These are phyloP conservation scores for Apeira syringaria DNA, from an alignment of 2,888 invertebrate species.

Conservation along the genomic window DNA sequence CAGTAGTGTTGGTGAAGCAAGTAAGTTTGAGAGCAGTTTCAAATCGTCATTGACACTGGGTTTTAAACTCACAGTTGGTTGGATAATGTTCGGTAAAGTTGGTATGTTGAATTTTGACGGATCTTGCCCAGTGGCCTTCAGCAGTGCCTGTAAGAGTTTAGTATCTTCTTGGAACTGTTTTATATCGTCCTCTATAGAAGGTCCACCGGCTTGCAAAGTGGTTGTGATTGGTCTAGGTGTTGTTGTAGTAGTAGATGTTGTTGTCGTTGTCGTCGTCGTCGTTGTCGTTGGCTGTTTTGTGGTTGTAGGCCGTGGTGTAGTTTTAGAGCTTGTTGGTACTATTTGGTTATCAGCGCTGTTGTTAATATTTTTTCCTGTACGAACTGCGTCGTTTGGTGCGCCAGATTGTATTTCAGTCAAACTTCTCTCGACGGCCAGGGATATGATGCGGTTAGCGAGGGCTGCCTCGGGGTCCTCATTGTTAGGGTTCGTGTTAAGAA, in stretches of 20 bases:
- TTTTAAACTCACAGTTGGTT: conserved; percentile 61
- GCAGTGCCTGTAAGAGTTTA: conserved; percentile 69
- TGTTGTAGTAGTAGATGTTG: conserved; percentile 46
- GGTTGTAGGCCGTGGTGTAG: conserved; percentile 44
- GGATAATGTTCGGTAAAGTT: conserved; percentile 53
- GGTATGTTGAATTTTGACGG: conserved; percentile 75
- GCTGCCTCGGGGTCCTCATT: conserved; percentile 72
- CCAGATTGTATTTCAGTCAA: conserved; percentile 70
- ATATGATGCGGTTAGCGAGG: conserved; percentile 80
- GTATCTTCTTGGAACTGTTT: conserved; percentile 78
- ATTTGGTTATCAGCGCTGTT: conserved; percentile 49
- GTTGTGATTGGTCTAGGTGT: conserved; percentile 57
- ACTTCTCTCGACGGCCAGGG: conserved; percentile 79
- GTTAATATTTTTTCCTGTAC: conserved; percentile 56
- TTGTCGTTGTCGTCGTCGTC: conserved; percentile 53
- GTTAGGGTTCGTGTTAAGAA: conserved; percentile 61
- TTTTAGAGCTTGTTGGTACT: conserved; percentile 47
- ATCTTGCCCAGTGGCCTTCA: conserved; percentile 76
- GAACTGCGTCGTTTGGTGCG: conserved; percentile 44
- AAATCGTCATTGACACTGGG: conserved; percentile 50
- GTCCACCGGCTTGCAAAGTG: conserved; percentile 41
- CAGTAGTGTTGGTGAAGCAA: conserved; percentile 64
- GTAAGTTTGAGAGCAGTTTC: conserved; percentile 61
- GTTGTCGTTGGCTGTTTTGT: conserved; percentile 52
- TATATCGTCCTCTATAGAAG: conserved; percentile 74